Conservation (phyloP, 2,797 vertebrate genomes). For the Galaxias olidus region DNA sequence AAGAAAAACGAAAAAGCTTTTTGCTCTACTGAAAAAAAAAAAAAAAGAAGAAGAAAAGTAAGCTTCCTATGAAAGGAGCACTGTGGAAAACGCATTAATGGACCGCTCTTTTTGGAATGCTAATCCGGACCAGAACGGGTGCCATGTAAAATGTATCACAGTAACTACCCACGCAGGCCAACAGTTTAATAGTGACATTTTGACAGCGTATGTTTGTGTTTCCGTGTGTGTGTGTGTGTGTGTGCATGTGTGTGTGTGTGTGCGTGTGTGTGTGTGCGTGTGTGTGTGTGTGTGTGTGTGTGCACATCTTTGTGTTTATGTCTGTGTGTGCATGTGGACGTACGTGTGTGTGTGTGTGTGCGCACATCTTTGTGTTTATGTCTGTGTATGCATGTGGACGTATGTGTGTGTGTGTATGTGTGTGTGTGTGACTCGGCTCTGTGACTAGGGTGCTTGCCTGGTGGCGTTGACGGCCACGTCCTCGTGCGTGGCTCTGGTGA, state of each 20-base stretch:
- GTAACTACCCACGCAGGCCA: too few species aligned
- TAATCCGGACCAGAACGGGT: too few species aligned
- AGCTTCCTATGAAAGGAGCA: slow-evolving; percentile 4
- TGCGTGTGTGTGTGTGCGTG: background rate
- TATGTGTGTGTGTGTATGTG: background rate
- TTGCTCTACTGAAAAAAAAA: slow-evolving; percentile 6
- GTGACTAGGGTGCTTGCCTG: slow-evolving; percentile 68
- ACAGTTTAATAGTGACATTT: too few species aligned
- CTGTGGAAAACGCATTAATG: too few species aligned
- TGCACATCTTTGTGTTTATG: too few species aligned
- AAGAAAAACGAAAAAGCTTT: too few species aligned
- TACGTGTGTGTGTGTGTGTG: background rate
- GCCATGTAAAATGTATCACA: too few species aligned
- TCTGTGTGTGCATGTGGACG: too few species aligned
- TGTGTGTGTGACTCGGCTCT: background rate
- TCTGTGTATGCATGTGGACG: background rate
- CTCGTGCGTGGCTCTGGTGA: slow-evolving; percentile 88
- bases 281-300: background rate
- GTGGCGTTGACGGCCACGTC: slow-evolving; percentile 97
- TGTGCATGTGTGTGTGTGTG: slow-evolving; percentile 11
- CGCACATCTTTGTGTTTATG: slow-evolving; percentile 8
- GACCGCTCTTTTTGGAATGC: too few species aligned
- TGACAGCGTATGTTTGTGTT: background rate
- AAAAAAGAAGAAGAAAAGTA: background rate
- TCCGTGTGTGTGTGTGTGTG: background rate